Evolutionary conservation across 2,797 vertebrate genomes (phyloP).

Genomic region (Coreius guichenoti): DNA sequence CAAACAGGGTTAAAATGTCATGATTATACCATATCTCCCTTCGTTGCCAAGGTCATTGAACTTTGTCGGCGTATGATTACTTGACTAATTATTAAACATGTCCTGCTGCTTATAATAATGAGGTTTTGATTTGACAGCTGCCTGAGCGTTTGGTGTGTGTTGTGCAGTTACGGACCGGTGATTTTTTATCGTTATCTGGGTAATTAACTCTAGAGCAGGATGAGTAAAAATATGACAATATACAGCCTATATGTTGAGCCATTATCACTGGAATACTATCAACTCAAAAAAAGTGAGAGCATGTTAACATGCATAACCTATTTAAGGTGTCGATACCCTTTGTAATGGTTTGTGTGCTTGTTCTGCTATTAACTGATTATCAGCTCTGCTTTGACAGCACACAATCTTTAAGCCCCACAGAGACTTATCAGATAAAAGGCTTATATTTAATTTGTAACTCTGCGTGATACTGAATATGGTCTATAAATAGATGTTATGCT

Average conservation of each 20-base stretch:
- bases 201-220: conserved; percentile 30
- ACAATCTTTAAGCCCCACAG: conserved; percentile 28
- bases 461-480: conserved; percentile 29
- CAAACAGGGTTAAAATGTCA: neutral
- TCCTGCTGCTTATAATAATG: conserved; percentile 47
- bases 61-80: conserved; percentile 12
- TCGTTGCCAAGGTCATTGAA: conserved; percentile 26
- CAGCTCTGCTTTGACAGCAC: conserved; percentile 23
- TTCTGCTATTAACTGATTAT: conserved; percentile 28
- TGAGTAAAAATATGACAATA: neutral
- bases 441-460: conserved; percentile 49
- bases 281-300: conserved; percentile 22
- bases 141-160: conserved; percentile 31
- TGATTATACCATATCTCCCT: neutral
- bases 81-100: conserved; percentile 42
- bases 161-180: conserved; percentile 6
- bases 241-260: neutral
- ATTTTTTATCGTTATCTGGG: conserved; percentile 23
- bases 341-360: conserved; percentile 16
- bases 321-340: conserved; percentile 30
- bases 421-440: conserved; percentile 45
- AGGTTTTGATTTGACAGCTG: conserved; percentile 24
- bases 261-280: neutral
- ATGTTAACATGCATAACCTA: conserved; percentile 25
- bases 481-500: conserved; percentile 32